Conservation (phyloP, 2,113 vertebrate species). For the Vanacampus margaritifer region DNA sequence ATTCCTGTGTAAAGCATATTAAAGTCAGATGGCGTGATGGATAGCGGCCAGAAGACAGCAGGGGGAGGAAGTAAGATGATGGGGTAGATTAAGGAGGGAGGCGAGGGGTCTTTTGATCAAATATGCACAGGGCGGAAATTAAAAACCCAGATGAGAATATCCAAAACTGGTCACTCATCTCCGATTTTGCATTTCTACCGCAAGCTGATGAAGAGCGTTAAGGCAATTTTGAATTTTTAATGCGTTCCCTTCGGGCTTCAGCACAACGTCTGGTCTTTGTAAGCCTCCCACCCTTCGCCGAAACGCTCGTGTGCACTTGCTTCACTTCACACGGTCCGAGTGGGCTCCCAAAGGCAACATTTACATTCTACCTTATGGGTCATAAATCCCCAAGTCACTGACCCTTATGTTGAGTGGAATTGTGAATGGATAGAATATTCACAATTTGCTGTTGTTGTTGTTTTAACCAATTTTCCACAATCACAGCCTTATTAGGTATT, state of each 20-base stretch:
- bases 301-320: slow-evolving; percentile 25
- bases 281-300: slow-evolving; percentile 11
- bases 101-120: slow-evolving; percentile 54
- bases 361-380: slow-evolving; percentile 25
- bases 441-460: neutral
- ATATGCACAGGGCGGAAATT: slow-evolving; percentile 74
- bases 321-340: slow-evolving; percentile 38
- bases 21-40: slow-evolving; percentile 66
- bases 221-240: slow-evolving; percentile 61
- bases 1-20: slow-evolving; percentile 71
- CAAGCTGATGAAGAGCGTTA: slow-evolving; percentile 55
- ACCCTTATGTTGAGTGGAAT: neutral
- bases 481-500: neutral
- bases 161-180: slow-evolving; percentile 31
- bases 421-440: neutral
- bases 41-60: slow-evolving; percentile 47
- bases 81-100: slow-evolving; percentile 24
- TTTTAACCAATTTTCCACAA: neutral
- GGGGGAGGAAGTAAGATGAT: slow-evolving; percentile 25
- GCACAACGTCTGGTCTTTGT: slow-evolving; percentile 24
- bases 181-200: slow-evolving; percentile 25
- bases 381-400: slow-evolving; percentile 16
- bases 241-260: slow-evolving; percentile 29
- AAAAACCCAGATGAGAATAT: slow-evolving; percentile 67
- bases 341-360: slow-evolving; percentile 24